These are phyloP conservation scores for Atherinomorus stipes DNA, from an alignment of 2,113 vertebrate genomes.

Conservation along the genomic window DNA sequence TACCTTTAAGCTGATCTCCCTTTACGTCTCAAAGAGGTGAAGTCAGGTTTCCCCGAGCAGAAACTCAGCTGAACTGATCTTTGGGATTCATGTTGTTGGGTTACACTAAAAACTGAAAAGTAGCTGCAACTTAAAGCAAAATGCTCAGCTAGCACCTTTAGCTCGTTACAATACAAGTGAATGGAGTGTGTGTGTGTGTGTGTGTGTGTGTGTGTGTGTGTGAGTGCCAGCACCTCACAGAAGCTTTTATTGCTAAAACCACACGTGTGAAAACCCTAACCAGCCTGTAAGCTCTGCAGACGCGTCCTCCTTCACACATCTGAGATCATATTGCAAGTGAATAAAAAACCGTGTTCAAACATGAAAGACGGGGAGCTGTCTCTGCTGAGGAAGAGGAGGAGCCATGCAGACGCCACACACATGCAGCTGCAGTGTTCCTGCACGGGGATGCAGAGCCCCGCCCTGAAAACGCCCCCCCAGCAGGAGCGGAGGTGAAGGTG, in stretches of 20 bases:
- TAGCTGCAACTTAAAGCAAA: slow-evolving; percentile 13
- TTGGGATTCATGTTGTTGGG: slow-evolving; percentile 43
- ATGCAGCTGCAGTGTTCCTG: slow-evolving; percentile 20
- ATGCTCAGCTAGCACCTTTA: slow-evolving; percentile 56
- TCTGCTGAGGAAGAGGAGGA: slow-evolving; percentile 25
- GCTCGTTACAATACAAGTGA: too few relatives aligned
- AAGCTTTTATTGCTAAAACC: slow-evolving; percentile 72
- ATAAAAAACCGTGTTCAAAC: slow-evolving; percentile 34
- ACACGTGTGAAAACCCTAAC: not conserved
- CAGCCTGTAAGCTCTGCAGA: slow-evolving; percentile 13
- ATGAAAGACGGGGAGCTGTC: slow-evolving; percentile 11
- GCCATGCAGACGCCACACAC: slow-evolving; percentile 52
- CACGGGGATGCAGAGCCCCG: too few relatives aligned
- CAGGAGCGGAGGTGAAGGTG: too few relatives aligned
- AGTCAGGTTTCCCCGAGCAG: slow-evolving; percentile 55
- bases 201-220: slow-evolving; percentile 13
- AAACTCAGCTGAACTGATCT: slow-evolving; percentile 29
- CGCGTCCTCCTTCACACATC: slow-evolving; percentile 6
- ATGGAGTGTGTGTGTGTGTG: too few relatives aligned
- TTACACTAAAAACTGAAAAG: slow-evolving; percentile 19
- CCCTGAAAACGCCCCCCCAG: too few relatives aligned
- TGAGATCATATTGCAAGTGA: slow-evolving; percentile 56
- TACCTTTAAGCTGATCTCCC: slow-evolving; percentile 36
- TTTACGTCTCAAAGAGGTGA: slow-evolving; percentile 49
- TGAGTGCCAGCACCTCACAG: slow-evolving; percentile 47